Base-by-base conservation (phyloP, 1,140 invertebrate genomes). In the Drosophila tani region DNA sequence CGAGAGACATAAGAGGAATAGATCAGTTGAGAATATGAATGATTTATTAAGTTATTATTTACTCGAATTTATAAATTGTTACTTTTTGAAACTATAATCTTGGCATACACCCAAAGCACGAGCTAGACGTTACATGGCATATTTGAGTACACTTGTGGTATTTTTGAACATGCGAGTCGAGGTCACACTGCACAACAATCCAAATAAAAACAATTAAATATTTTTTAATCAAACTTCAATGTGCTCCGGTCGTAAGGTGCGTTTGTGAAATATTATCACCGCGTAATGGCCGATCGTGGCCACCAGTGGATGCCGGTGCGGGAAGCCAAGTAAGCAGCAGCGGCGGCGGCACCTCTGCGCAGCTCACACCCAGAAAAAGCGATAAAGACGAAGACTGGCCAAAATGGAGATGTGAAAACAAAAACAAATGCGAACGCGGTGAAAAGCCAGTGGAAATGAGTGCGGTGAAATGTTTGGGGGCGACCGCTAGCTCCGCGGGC, bases 341-440 rank as follows among this genome's bases (percentile, higher is more conserved):
- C n/a, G 50, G 45, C 27, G 40, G 45, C 17, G 59, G 19, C 64
- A 53, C 67, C 75, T 73, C 75, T 73, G 73, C 73, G 63, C 47
- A 85, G 82, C 82, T 73, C 82, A 84, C 81, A 85, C 82, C 81
- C 81, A 85, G 81, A 81, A 81, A 81, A 75, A 62, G 69, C 32
- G 67, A 66, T 57, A 65, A 63, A 81, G 69, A 29, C 81, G 46
- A 58, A 56, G 55, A 14, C 24, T 45, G 40, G 12, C 35, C 24
- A 71, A 60, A 73, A 58, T 55, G 50, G 24, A 59, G 46, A 60
- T 24, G 46, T 3, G 24, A 73, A 78, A 84, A 84, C 69, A 84
- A 84, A 74, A 81, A 81, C 73, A 81, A 85, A 75, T 24, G 53
- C 21, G 46, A n/a, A 62, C 74, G 59, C 38, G 56, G 51, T 47